Evolutionary conservation across 30 jellyfish, hydroid and myxozoan species (phyloP).

Genomic region (Aurelia coerulea): DNA sequence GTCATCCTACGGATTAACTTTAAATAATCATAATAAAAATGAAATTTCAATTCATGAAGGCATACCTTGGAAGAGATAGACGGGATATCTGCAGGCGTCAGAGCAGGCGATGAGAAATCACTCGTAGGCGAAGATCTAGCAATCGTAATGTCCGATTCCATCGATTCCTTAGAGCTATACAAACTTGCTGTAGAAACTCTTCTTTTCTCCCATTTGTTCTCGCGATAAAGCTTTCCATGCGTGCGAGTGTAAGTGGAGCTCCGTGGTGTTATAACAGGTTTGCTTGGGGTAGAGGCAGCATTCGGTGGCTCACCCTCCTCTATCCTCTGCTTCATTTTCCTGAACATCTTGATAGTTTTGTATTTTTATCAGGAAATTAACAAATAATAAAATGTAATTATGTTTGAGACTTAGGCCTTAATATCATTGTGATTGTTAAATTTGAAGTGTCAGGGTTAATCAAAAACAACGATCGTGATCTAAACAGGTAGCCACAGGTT

Average conservation of each 20-base stretch:
- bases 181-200: conserved; percentile 84
- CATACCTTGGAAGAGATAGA: conserved; percentile 42
- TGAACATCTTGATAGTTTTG: conserved; percentile 62
- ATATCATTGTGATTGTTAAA: conserved; percentile 3
- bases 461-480: conserved; percentile 73
- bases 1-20: no score
- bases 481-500: conserved; percentile 67
- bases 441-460: conserved; percentile 32
- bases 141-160: conserved; percentile 88
- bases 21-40: no score
- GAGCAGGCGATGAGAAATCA: conserved; percentile 73
- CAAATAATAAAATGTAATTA: not conserved
- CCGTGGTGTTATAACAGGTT: conserved; percentile 20
- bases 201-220: conserved; percentile 96
- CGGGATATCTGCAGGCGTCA: conserved; percentile 59
- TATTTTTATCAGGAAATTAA: not conserved
- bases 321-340: conserved; percentile 87
- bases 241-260: conserved; percentile 20
- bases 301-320: conserved; percentile 93
- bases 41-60: no score
- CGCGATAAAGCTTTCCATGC: conserved; percentile 68
- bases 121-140: conserved; percentile 81
- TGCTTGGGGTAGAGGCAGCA: conserved; percentile 45
- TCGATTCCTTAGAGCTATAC: conserved; percentile 95
- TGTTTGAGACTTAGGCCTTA: conserved; percentile 9